phyloP scores from a whole-genome alignment of 2,888 invertebrate species.

The Drosophila incognita region DNA sequence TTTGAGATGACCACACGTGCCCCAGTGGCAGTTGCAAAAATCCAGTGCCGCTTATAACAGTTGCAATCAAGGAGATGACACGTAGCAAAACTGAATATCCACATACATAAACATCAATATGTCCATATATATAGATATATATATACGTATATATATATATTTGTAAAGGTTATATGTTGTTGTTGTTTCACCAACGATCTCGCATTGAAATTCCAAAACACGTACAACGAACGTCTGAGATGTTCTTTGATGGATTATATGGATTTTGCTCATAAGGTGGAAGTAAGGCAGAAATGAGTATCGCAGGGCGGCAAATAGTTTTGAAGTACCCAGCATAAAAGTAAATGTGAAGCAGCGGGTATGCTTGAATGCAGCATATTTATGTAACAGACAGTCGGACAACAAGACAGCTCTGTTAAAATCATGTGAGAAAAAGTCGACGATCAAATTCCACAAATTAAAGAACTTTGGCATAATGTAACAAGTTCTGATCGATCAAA shows the following conservation, averaged over 20 bases:
- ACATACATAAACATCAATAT: background rate
- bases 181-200: constrained; percentile 60
- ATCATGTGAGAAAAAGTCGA: background rate
- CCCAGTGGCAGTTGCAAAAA: constrained; percentile 40
- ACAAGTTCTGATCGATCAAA: background rate
- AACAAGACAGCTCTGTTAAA: background rate
- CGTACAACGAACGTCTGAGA: constrained; percentile 82
- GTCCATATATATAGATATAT: background rate
- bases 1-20: constrained; percentile 60
- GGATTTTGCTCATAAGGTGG: constrained; percentile 82
- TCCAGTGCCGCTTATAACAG: constrained; percentile 14
- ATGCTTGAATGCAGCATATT: background rate
- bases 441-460: background rate
- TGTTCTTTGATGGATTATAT: constrained; percentile 81
- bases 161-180: background rate
- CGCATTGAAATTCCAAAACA: constrained; percentile 82
- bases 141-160: background rate
- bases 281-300: constrained; percentile 64
- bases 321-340: constrained; percentile 37
- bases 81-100: constrained; percentile 28
- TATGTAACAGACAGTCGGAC: background rate
- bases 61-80: constrained; percentile 39
- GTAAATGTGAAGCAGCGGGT: background rate
- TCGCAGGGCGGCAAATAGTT: constrained; percentile 59
- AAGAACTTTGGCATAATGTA: background rate